phyloP scores from a whole-genome alignment of 2,888 invertebrate species.

The Eupithecia pulchellata region DNA sequence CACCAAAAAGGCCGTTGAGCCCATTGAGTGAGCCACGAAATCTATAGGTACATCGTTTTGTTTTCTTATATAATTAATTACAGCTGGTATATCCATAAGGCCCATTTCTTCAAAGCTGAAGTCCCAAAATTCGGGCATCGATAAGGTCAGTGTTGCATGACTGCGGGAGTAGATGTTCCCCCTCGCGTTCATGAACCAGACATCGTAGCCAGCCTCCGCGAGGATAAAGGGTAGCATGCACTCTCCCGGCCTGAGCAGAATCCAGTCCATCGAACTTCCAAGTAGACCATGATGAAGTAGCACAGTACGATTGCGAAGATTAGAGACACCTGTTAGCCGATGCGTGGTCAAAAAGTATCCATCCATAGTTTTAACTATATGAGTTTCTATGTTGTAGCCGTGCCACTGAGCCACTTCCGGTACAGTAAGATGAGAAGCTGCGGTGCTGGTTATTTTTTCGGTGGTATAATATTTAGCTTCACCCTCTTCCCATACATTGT shows the following conservation, averaged over 20 bases:
- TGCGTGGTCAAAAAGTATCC: slow-evolving; percentile 69
- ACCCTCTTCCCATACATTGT: background rate
- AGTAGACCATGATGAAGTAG: slow-evolving; percentile 72
- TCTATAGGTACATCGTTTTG: slow-evolving; percentile 59
- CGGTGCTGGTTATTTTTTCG: background rate
- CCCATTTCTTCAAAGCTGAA: slow-evolving; percentile 76
- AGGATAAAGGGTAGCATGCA: slow-evolving; percentile 69
- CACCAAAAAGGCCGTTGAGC: slow-evolving; percentile 66
- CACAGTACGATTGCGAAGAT: slow-evolving; percentile 51
- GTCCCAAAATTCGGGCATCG: slow-evolving; percentile 62
- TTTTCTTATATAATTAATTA: slow-evolving; percentile 63
- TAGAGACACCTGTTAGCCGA: slow-evolving; percentile 43
- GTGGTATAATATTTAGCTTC: background rate
- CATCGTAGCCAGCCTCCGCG: slow-evolving; percentile 84
- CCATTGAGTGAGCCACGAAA: slow-evolving; percentile 74
- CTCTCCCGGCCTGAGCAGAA: slow-evolving; percentile 60
- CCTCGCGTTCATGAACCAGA: slow-evolving; percentile 85
- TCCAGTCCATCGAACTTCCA: slow-evolving; percentile 75
- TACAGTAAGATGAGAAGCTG: slow-evolving; percentile 50
- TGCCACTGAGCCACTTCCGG: slow-evolving; percentile 61
- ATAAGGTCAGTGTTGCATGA: slow-evolving; percentile 52
- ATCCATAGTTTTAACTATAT: slow-evolving; percentile 63
- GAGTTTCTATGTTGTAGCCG: slow-evolving; percentile 63
- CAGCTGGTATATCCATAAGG: slow-evolving; percentile 64
- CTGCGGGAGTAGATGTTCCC: slow-evolving; percentile 71